Conservation (phyloP, 2,888 invertebrate genomes). For the Pammene fasciana region DNA sequence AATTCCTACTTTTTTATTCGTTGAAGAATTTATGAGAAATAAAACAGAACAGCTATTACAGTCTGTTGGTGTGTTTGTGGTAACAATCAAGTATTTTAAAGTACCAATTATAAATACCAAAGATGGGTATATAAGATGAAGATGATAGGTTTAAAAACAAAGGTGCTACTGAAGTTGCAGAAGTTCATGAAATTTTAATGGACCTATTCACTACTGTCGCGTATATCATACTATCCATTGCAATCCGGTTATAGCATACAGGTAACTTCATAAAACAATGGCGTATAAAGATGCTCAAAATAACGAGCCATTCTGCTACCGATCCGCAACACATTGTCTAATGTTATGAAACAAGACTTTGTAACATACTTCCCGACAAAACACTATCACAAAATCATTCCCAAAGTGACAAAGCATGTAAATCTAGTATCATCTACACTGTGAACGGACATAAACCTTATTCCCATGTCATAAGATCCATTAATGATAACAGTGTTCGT, state of each 20-base stretch:
- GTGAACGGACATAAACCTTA: not conserved
- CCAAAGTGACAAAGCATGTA: slow-evolving; percentile 24
- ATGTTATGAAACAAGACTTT: slow-evolving; percentile 5
- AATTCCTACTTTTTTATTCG: no score
- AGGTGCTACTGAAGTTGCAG: not conserved
- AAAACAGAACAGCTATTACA: no score
- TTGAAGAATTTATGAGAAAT: no score
- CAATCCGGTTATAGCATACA: not conserved
- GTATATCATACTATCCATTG: not conserved
- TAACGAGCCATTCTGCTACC: not conserved
- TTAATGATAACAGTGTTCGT: no score
- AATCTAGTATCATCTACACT: not conserved
- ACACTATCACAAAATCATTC: slow-evolving; percentile 18
- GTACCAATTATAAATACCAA: not conserved
- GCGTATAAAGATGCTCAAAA: not conserved
- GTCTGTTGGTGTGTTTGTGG: no score
- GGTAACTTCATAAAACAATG: slow-evolving; percentile 1
- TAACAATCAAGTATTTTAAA: not conserved
- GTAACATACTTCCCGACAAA: not conserved
- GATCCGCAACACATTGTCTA: slow-evolving; percentile 2
- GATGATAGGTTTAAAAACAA: not conserved
- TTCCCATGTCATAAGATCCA: not conserved
- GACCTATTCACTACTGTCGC: no score
- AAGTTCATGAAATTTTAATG: not conserved
- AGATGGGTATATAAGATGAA: not conserved